Base-by-base conservation (phyloP, 2,888 invertebrate species). In the Sthenelais limicola region DNA sequence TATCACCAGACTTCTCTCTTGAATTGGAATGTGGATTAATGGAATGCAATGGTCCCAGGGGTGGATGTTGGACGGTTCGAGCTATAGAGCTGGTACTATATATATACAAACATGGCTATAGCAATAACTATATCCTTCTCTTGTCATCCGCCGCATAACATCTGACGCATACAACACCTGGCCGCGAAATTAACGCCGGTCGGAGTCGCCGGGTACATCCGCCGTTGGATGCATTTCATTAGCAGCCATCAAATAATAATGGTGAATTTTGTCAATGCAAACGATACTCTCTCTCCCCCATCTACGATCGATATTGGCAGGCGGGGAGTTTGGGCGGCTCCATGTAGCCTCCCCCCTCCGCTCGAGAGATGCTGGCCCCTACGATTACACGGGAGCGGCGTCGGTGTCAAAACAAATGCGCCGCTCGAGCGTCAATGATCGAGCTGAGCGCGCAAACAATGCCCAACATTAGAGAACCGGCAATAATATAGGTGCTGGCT, bases 181-280 rank as follows among this genome's bases (percentile, higher is more conserved):
- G 35, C 18, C 38, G 35, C 62, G 12, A 9, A 24, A 51, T n/a
- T 21, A 51, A n/a, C 51, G 12, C 9, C 21, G 51, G 21, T 7
- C 51, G 5, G 21, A 7, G 12, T 7, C 21, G 21, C 51, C n/a
- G 5, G 5, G 21, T 51, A n/a, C 51, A 51, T 12, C 51, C 9
- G 5, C 9, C n/a, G 15, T n/a, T n/a, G 62, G 38, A 62, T 62
- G 62, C 62, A 62, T 62, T 62, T 62, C 62, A 62, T 62, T 62
- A 62, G 62, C 38, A 35, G 62, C 24, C 62, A 62, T 62, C 62
- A 62, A 62, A 62, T 62, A 62, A 62, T 62, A 62, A 62, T 62
- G 62, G 62, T 38, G 62, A 62, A 62, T 62, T 62, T 62, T 62
- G 62, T 62, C 62, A 62, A 62, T 62, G 62, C 62, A 62, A 62